Conservation (phyloP, 2,888 invertebrate genomes). For the Tridacna crocea region DNA sequence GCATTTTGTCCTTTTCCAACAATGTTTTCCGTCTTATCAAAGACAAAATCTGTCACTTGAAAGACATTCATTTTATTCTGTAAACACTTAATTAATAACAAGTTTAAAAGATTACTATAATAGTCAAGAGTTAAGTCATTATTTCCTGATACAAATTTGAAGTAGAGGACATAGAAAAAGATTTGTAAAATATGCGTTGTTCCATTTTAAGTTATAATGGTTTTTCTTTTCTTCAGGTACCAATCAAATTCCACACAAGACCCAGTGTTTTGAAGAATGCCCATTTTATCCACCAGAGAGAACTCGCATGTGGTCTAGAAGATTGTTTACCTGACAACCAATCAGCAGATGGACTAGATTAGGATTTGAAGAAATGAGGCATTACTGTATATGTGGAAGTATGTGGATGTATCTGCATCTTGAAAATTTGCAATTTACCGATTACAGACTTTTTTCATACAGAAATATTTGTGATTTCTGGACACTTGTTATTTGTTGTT, state of each 20-base stretch:
- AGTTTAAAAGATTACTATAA: too few relatives aligned
- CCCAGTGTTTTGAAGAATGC: slow-evolving; percentile 76
- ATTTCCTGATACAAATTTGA: not conserved
- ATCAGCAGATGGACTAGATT: not conserved
- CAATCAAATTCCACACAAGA: slow-evolving; percentile 74
- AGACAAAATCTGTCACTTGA: too few relatives aligned
- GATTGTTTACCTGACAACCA: slow-evolving; percentile 70
- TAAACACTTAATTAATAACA: too few relatives aligned
- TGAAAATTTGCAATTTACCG: too few relatives aligned
- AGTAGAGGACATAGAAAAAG: not conserved
- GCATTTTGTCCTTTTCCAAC: too few relatives aligned
- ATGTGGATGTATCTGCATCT: not conserved
- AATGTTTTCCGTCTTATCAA: too few relatives aligned
- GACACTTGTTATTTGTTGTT: too few relatives aligned
- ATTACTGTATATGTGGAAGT: too few relatives aligned
- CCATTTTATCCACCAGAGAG: slow-evolving; percentile 69
- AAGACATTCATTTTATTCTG: too few relatives aligned
- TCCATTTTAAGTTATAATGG: not conserved
- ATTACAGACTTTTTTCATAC: too few relatives aligned
- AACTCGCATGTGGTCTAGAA: slow-evolving; percentile 70
- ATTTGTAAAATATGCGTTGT: not conserved
- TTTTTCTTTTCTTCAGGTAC: slow-evolving; percentile 64
- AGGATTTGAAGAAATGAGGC: not conserved
- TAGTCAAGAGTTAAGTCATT: too few relatives aligned
- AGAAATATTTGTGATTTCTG: too few relatives aligned